phyloP scores from a whole-genome alignment of 2,888 invertebrate species.

The Platynereis dumerilii region DNA sequence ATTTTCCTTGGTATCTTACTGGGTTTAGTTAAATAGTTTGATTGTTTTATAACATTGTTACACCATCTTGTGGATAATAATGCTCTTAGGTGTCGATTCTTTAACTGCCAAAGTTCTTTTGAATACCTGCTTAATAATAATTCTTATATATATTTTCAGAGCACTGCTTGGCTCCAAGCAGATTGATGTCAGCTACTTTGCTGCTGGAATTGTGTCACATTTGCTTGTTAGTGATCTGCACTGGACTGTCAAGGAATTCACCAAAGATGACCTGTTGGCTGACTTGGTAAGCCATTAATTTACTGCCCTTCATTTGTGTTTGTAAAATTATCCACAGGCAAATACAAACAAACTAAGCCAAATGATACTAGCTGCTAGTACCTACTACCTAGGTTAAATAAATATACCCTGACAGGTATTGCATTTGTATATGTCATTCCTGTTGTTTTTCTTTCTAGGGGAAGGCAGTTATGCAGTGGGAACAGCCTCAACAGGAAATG shows the following conservation, averaged over 20 bases:
- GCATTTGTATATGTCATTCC: no score
- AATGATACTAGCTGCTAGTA: no score
- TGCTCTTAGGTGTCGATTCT: no score
- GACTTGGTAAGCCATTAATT: conserved; percentile 65
- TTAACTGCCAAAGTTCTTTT: no score
- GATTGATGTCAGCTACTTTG: conserved; percentile 73
- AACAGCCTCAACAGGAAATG: conserved; percentile 76
- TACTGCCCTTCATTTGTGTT: conserved; percentile 29
- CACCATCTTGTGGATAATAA: no score
- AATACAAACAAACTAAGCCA: conserved; percentile 8
- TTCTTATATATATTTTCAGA: conserved; percentile 38
- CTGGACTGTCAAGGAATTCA: conserved; percentile 64
- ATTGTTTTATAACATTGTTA: no score
- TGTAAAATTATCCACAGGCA: not conserved
- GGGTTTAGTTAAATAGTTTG: no score
- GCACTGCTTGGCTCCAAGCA: conserved; percentile 69
- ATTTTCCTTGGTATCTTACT: no score
- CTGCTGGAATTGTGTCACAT: conserved; percentile 77
- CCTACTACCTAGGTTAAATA: no score
- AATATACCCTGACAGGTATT: no score
- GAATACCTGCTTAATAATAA: no score
- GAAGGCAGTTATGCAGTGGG: conserved; percentile 71
- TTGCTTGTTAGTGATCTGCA: conserved; percentile 67
- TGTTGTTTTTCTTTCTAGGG: conserved; percentile 51
- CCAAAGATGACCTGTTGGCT: conserved; percentile 63